Percentiles rank a stretch among this genome's conserved stretches.
These are phyloP conservation scores for Macrobrachium rosenbergii DNA, from an alignment of 1,140 invertebrate genomes.

Conservation along the genomic window DNA sequence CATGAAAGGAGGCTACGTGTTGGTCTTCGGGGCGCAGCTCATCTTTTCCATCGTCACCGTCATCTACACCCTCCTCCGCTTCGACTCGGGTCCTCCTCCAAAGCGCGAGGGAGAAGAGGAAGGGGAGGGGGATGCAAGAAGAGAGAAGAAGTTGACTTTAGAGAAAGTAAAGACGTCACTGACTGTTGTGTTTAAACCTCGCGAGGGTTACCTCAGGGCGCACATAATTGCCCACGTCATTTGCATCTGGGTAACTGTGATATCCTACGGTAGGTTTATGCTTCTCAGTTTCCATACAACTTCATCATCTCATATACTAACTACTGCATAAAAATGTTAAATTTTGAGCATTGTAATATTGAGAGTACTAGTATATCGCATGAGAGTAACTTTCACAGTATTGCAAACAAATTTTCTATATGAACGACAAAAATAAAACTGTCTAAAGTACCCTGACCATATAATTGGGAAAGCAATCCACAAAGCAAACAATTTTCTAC, in stretches of 20 bases:
- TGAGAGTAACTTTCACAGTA: too few relatives aligned
- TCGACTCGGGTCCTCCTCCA: not conserved
- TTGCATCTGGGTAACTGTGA: conserved; percentile 13
- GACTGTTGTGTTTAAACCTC: not conserved
- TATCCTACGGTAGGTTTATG: conserved; percentile 5
- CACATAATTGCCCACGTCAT: conserved; percentile 25
- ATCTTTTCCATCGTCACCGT: not conserved
- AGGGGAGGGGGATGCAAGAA: not conserved
- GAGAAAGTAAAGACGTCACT: conserved; percentile 1
- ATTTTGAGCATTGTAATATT: too few relatives aligned
- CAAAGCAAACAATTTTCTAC: too few relatives aligned
- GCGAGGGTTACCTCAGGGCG: not conserved
- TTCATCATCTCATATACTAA: not conserved
- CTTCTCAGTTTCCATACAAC: too few relatives aligned
- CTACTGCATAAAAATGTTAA: not conserved
- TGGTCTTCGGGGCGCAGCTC: conserved; percentile 15
- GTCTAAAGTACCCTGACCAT: too few relatives aligned
- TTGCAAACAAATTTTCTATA: too few relatives aligned
- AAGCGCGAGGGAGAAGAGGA: not conserved
- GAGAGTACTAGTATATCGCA: too few relatives aligned
- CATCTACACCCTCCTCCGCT: conserved; percentile 18
- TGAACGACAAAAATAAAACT: too few relatives aligned
- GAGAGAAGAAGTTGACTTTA: not conserved
- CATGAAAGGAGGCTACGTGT: conserved; percentile 21
- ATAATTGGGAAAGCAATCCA: too few relatives aligned